These are phyloP conservation scores for Cyprinodon diabolis DNA, from an alignment of 2,797 vertebrate genomes.

Conservation along the genomic window DNA sequence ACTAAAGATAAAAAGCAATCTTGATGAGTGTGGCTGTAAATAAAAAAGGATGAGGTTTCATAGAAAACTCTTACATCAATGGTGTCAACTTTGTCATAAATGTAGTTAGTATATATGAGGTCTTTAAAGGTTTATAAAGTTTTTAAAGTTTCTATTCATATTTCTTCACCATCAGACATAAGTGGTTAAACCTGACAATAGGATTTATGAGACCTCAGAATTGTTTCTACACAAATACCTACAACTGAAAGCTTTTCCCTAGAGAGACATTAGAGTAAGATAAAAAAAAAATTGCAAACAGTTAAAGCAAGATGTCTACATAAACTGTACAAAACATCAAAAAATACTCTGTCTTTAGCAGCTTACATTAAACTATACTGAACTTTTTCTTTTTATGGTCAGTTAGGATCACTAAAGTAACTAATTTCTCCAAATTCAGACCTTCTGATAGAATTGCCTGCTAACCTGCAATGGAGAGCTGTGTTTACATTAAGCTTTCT, in stretches of 20 bases:
- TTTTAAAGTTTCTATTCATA: background rate
- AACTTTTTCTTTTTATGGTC: no score
- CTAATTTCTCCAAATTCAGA: background rate
- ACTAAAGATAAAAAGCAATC: background rate
- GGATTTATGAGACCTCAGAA: background rate
- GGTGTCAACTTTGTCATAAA: background rate
- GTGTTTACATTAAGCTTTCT: no score
- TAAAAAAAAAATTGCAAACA: background rate
- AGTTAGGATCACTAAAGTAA: no score
- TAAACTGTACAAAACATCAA: background rate
- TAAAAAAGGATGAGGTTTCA: background rate
- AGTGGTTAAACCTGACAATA: background rate
- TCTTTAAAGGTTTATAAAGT: background rate
- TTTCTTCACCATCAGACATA: background rate
- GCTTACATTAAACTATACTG: no score
- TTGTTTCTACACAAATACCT: background rate
- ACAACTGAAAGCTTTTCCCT: no score
- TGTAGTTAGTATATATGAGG: background rate
- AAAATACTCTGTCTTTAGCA: no score
- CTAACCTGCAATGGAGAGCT: background rate
- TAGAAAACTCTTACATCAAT: background rate
- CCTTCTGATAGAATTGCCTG: background rate
- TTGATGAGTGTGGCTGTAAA: constrained; percentile 11
- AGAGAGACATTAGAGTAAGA: background rate
- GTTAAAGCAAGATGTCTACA: background rate